Conservation (phyloP, 2,113 vertebrate genomes). For the Phalacrocorax pelagicus region DNA sequence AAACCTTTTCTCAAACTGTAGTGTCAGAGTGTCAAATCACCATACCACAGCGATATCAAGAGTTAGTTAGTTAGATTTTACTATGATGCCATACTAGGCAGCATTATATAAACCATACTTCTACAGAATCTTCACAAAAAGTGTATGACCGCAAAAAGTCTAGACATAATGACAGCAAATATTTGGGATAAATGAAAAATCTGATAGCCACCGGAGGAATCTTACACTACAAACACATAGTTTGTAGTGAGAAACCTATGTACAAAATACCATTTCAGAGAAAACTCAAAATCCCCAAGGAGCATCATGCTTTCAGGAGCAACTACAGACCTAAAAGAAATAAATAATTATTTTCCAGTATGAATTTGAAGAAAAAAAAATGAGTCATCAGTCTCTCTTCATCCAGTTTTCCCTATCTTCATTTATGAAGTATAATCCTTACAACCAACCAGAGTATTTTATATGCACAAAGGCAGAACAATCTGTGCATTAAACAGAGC, state of each 20-base stretch:
- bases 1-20: neutral
- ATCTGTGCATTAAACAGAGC: neutral
- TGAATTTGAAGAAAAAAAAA: neutral
- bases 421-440: neutral
- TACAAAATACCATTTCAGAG: neutral
- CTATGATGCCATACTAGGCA: neutral
- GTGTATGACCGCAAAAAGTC: neutral
- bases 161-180: neutral
- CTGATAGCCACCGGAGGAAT: neutral
- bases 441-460: neutral
- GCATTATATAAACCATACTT: neutral
- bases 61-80: neutral
- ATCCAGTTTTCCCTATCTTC: neutral
- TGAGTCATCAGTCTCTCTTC: neutral
- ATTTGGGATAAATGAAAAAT: neutral
- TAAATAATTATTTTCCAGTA: neutral
- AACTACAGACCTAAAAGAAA: neutral
- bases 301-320: neutral
- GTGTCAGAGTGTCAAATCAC: neutral
- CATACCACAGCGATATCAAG: neutral
- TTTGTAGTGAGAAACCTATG: neutral
- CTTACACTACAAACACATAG: neutral
- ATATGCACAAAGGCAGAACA: neutral
- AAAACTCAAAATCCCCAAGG: neutral
- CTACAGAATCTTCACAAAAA: neutral